Percentiles rank a stretch among this genome's conserved stretches.
phyloP scores from a whole-genome alignment of 2,888 invertebrate species.

The Thecophora atra region DNA sequence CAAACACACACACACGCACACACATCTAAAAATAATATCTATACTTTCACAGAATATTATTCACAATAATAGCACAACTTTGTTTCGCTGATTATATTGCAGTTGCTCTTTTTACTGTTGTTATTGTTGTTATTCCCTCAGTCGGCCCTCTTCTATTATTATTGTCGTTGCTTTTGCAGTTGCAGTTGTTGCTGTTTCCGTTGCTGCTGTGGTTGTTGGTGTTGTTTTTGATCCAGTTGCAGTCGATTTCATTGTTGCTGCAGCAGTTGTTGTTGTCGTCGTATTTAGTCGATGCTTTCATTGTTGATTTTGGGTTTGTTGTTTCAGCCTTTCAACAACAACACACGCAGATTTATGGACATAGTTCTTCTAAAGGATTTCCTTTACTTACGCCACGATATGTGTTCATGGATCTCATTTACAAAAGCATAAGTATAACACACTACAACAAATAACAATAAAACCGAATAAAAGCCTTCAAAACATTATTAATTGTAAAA shows the following conservation, averaged over 20 bases:
- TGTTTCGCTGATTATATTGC: not conserved
- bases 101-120: not conserved
- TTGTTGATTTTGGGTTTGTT: not conserved
- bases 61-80: conserved; percentile 2
- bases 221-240: not conserved
- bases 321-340: not conserved
- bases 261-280: not conserved
- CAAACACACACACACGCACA: no score
- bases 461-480: no score
- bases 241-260: not conserved
- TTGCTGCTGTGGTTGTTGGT: not conserved
- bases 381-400: not conserved
- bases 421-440: no score
- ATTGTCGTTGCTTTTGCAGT: not conserved
- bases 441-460: no score
- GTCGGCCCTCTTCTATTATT: not conserved
- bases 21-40: no score
- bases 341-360: conserved; percentile 5
- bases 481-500: no score
- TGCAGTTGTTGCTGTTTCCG: not conserved
- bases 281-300: not conserved
- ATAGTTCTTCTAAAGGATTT: conserved; percentile 32
- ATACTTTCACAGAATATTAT: no score
- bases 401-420: no score
- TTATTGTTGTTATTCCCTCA: not conserved